Conservation (phyloP, 2,113 vertebrate species). For the Nematolebias whitei region DNA sequence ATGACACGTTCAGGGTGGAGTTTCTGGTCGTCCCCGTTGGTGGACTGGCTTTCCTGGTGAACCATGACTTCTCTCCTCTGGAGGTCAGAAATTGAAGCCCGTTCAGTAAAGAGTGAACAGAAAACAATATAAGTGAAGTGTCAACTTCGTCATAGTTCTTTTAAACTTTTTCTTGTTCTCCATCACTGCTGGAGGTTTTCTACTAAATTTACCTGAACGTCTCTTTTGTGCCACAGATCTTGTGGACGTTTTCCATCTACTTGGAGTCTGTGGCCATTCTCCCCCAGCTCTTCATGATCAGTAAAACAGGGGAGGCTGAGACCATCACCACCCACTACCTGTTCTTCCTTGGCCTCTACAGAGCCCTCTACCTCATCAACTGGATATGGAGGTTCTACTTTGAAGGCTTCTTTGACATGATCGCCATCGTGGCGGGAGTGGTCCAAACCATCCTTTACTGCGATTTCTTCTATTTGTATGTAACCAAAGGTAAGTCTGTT, state of each 20-base stretch:
- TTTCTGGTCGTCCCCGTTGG: constrained; percentile 96
- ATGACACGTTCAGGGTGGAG: constrained; percentile 97
- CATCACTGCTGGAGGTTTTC: too few species aligned
- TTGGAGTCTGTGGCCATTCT: constrained; percentile 96
- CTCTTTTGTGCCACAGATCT: constrained; percentile 80
- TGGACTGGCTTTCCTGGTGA: constrained; percentile 93
- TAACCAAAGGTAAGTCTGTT: constrained; percentile 91
- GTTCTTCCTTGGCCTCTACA: constrained; percentile 97
- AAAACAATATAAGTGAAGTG: too few species aligned
- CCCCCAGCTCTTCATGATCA: constrained; percentile 99
- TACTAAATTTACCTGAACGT: too few species aligned
- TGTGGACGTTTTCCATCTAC: constrained; percentile 99
- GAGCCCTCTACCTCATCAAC: constrained; percentile 96
- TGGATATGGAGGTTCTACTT: constrained; percentile 99
- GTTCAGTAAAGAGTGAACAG: too few species aligned
- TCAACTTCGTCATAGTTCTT: too few species aligned
- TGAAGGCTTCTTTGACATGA: constrained; percentile 99
- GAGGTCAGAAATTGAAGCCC: constrained; percentile 83
- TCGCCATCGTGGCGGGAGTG: constrained; percentile 95
- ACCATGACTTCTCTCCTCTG: constrained; percentile 98
- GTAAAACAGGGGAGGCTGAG: constrained; percentile 97
- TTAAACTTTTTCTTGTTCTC: too few species aligned
- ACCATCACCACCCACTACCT: constrained; percentile 99
- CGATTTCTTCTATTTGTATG: constrained; percentile 99
- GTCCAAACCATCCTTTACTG: constrained; percentile 99